Evolutionary conservation across 2,797 vertebrate species (phyloP).

Genomic region (Podargus strigoides): DNA sequence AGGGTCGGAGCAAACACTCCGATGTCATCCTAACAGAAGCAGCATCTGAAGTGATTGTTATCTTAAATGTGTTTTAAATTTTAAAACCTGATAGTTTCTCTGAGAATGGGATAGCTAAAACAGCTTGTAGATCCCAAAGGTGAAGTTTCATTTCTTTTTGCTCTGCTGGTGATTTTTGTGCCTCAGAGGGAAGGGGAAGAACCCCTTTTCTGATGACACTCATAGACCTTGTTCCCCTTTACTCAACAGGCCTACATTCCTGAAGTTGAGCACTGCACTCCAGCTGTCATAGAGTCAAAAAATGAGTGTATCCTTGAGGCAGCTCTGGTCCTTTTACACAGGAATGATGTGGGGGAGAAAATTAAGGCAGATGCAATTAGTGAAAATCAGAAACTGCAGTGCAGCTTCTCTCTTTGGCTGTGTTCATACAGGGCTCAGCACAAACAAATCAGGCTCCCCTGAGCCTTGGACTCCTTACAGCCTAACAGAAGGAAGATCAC

Average conservation of each 20-base stretch:
- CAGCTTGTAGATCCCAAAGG: background rate
- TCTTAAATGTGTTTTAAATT: background rate
- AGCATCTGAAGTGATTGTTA: background rate
- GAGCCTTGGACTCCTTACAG: background rate
- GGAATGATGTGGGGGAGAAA: background rate
- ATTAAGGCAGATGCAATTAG: background rate
- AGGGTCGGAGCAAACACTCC: background rate
- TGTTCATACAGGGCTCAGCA: background rate
- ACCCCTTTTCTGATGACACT: background rate
- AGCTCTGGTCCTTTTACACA: constrained; percentile 2
- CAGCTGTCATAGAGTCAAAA: background rate
- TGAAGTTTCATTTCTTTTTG: background rate
- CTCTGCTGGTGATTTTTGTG: background rate
- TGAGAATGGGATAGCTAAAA: background rate
- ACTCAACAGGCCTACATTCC: background rate
- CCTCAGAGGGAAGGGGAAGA: background rate
- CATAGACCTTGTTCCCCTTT: background rate
- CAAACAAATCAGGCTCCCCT: constrained; percentile 19
- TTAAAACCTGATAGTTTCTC: background rate
- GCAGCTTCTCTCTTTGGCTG: background rate
- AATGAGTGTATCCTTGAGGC: background rate
- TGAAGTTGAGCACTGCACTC: background rate
- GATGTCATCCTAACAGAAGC: background rate
- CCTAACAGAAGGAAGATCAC: constrained; percentile 26
- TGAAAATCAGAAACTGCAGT: background rate